Conservation (phyloP, 2,113 vertebrate species). For the Pagrus major region DNA sequence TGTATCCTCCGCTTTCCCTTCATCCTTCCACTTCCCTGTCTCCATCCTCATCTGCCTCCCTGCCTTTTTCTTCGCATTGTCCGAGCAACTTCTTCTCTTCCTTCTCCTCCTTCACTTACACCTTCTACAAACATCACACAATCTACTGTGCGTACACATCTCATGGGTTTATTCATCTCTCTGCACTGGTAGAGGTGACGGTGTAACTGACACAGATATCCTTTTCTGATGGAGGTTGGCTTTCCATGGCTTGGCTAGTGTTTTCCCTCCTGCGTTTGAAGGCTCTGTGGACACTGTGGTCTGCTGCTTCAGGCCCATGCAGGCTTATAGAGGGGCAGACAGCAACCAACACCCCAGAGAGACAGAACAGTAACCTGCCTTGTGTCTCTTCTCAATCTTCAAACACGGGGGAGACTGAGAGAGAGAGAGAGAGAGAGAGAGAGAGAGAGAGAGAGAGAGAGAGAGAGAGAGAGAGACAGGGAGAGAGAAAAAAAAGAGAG, state of each 20-base stretch:
- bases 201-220: slow-evolving; percentile 32
- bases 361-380: slow-evolving; percentile 80
- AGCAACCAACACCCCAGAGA: slow-evolving; percentile 78
- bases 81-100: not conserved
- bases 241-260: slow-evolving; percentile 43
- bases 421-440: slow-evolving; percentile 33
- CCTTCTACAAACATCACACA: slow-evolving; percentile 12
- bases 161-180: slow-evolving; percentile 4
- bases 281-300: slow-evolving; percentile 70
- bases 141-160: slow-evolving; percentile 1
- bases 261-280: slow-evolving; percentile 69
- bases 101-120: not conserved
- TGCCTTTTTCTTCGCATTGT: not conserved
- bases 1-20: not conserved
- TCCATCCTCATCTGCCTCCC: not conserved
- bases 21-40: not conserved
- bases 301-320: slow-evolving; percentile 61
- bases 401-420: slow-evolving; percentile 67
- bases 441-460: slow-evolving; percentile 60
- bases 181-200: slow-evolving; percentile 22
- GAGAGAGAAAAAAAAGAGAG: slow-evolving; percentile 50
- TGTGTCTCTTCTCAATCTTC: slow-evolving; percentile 83
- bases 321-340: slow-evolving; percentile 65
- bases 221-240: slow-evolving; percentile 26
- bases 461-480: slow-evolving; percentile 62